Evolutionary conservation across 2,797 vertebrate species (phyloP), one percentile per base, ranked within the genome.

Genomic region (Catamblyrhynchus diadema): DNA sequence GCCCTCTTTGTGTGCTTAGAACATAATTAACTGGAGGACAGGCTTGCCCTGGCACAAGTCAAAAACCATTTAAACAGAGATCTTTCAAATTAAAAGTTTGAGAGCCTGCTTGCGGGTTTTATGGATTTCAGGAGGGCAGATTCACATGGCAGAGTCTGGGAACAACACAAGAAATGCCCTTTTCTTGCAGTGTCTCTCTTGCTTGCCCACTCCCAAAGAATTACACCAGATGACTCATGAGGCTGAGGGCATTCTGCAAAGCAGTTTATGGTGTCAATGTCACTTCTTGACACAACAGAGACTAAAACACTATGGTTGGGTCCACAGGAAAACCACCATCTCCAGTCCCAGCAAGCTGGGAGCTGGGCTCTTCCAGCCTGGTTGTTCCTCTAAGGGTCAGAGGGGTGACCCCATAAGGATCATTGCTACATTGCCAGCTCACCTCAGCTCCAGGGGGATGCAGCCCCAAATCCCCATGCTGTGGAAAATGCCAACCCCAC

Each of bases 1-100:
- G 90, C 87, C 91, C 83, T 88, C 82, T 96, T 92, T 92, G 73
- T 73, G 91, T 74, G 66, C 88, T 88, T 50, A 90, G 95, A 95
- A 93, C 80, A 60, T 95, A 95, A 91, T 95, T 96, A 93, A 95
- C 91, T 92, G 90, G 86, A 92, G 92, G 92, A 89, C 90, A 93
- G 94, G 82, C 88, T 86, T 92, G 92, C 93, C 71, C 70, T 86
- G 92, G 79, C 74, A 94, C 65, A 88, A 89, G 86, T 82, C 84
- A 86, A 67, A 91, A 88, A 78, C 28, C 27, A 88, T 95, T 94
- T 89, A 94, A 86, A 67, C 41, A 80, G 42, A 81, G 83, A 91
- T 93, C 81, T 85, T 93, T 95, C 84, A 91, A 94, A 92, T 93
- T 90, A 97, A 96, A 94, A 50, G 86, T 93, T 81, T 95, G 81